phyloP scores from a whole-genome alignment of 2,888 invertebrate species.

The Steinernema scapterisci region DNA sequence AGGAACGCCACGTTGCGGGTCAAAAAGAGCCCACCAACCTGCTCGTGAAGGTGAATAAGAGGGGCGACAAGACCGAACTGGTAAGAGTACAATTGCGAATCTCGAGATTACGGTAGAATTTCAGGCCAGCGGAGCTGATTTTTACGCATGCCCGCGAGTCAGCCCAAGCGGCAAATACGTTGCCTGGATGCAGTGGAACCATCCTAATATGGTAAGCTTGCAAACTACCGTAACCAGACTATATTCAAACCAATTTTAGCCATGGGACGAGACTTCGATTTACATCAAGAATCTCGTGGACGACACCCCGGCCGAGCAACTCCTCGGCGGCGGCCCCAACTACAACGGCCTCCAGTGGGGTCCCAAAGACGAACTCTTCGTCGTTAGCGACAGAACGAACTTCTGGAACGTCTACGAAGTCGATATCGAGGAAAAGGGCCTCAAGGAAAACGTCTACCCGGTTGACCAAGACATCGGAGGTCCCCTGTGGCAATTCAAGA shows the following conservation, averaged over 20 bases:
- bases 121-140: slow-evolving; percentile 68
- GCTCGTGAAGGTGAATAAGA: slow-evolving; percentile 23
- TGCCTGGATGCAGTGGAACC: slow-evolving; percentile 70
- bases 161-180: slow-evolving; percentile 69
- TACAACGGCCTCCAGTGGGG: slow-evolving; percentile 63
- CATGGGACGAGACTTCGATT: slow-evolving; percentile 70
- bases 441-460: slow-evolving; percentile 43
- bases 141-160: slow-evolving; percentile 69
- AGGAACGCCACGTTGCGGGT: slow-evolving; percentile 28
- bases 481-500: slow-evolving; percentile 68
- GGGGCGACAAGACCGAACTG: neutral
- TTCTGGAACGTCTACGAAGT: slow-evolving; percentile 68
- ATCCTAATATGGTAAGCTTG: slow-evolving; percentile 69
- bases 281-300: slow-evolving; percentile 62
- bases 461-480: slow-evolving; percentile 62
- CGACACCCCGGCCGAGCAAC: neutral
- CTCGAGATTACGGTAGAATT: neutral
- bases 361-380: slow-evolving; percentile 63
- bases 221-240: neutral
- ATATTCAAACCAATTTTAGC: slow-evolving; percentile 59
- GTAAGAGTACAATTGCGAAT: neutral
- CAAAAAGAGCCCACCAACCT: slow-evolving; percentile 33
- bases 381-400: slow-evolving; percentile 68
- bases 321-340: slow-evolving; percentile 15
- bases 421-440: slow-evolving; percentile 38